Evolutionary conservation across 2,113 vertebrate genomes (phyloP), one percentile per base, ranked within the genome.

Genomic region (Crotalus horridus): DNA sequence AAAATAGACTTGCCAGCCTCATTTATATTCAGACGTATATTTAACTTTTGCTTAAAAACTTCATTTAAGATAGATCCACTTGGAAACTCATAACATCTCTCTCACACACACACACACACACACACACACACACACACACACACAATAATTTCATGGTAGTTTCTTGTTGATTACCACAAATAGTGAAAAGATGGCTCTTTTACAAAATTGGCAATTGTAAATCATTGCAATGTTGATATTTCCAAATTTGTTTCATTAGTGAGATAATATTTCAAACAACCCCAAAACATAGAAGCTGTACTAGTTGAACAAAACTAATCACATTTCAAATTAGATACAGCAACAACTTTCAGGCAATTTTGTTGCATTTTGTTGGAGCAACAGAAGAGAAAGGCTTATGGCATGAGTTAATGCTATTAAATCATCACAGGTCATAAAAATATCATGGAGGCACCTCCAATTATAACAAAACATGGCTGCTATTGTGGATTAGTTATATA

Each of bases 141-240:
- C 92, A 95, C 93, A 93, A 2, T 88, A 15, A 88, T 55, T 74
- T 92, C 53, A 91, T 85, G 69, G 93, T 93, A 94, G 95, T 94
- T 95, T 95, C 94, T 96, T 95, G 95, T 89, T 95, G 53, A 85
- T 95, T 33, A 94, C 39, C n/a, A 86, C 93, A 95, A 95, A 94
- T 94, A 95, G 95, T 94, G 92, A 96, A 94, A 95, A 94, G 2
- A 90, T 33, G 89, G 46, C 55, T 95, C 95, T 92, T 81, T 81
- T 81, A 81, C 93, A 95, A 94, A 96, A 88, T 91, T 96, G 95
- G 95, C 95, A 96, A 43, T 23, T 86, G 23, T 0, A 10, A 95
- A 94, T 94, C 95, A 94, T 89, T 96, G 93, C 91, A 93, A 87
- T 89, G 53, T 46, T 93, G 87, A 89, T 88, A 95, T 92, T 94